These are phyloP conservation scores for Pleuronectes platessa DNA, from an alignment of 2,113 vertebrate genomes.

Conservation along the genomic window DNA sequence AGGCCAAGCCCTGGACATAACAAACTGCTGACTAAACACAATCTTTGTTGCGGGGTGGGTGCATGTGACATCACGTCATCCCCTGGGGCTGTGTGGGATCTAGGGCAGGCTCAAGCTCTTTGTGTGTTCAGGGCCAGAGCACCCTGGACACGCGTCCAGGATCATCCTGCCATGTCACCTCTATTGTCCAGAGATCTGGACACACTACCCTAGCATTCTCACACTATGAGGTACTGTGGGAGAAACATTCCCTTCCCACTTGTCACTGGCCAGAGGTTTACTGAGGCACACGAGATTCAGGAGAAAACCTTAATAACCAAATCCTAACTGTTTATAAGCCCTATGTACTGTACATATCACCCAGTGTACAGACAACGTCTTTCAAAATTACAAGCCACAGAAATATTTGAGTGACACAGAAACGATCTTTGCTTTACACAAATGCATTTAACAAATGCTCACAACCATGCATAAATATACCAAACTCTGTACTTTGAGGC, in stretches of 20 bases:
- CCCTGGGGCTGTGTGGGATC: constrained; percentile 69
- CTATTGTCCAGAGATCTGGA: constrained; percentile 71
- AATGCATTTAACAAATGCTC: constrained; percentile 10
- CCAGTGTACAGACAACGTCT: not conserved
- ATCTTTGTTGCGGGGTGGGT: constrained; percentile 74
- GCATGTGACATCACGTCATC: constrained; percentile 76
- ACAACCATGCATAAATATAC: constrained; percentile 12
- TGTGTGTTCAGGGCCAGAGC: constrained; percentile 64
- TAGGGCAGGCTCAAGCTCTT: constrained; percentile 69
- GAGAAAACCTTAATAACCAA: not conserved
- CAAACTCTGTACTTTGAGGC: constrained; percentile 15
- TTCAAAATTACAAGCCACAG: constrained; percentile 19
- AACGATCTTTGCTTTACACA: constrained; percentile 7
- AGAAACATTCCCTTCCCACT: constrained; percentile 40
- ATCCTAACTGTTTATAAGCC: not conserved
- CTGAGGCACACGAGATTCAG: constrained; percentile 1
- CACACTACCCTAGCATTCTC: constrained; percentile 65
- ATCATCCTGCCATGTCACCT: constrained; percentile 70
- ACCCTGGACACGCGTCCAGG: constrained; percentile 52
- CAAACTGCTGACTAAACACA: constrained; percentile 77
- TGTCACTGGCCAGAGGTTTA: constrained; percentile 41
- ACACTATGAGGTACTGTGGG: constrained; percentile 63
- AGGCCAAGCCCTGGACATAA: constrained; percentile 55
- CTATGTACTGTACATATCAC: not conserved
- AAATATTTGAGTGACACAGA: not conserved